Base-by-base conservation (phyloP, 2,797 vertebrate species). In the Gadopsis bispinosus region DNA sequence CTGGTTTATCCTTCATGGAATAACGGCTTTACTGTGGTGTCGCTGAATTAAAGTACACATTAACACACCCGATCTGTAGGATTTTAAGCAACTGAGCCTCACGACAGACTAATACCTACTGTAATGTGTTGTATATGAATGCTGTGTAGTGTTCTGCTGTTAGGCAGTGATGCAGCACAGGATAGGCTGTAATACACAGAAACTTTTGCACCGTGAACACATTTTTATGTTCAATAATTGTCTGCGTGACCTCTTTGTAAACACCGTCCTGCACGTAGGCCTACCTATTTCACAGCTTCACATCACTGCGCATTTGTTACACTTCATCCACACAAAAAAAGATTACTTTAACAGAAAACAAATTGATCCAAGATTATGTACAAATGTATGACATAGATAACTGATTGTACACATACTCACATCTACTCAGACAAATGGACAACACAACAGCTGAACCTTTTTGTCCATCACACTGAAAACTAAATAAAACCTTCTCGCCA, bases 201-300 rank as follows among this genome's bases (percentile, higher is more conserved):
- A 84, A 90, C 83, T 84, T 89, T 89, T 89, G 81, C 22, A 70
- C 84, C 55, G 3, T 56, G 58, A 16, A 54, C 19, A 68, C 26
- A 50, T 20, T 22, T 60, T 80, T 20, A 39, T n/a, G 56, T n/a
- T 47, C 60, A 82, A 45, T 41, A 69, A 75, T 5, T 43, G 70
- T 62, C 31, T 65, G 10, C 19, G 17, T 14, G 20, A 69, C 29
- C 33, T 33, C 35, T 66, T 17, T 59, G 26, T 13, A 43, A 13
- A 2, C 17, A 9, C 41, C 29, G 8, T 3, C 33, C 22, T 26
- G 33, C 19, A 1, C 7, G 26, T 5, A 35, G 35, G 35, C 35
- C 7, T 35, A 53, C 12, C 51, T n/a, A 26, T 26, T 64, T 59
- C 41, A 0, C 22, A 43, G 26, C 19, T 69, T 39, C 10, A 45